Evolutionary conservation across 1,140 invertebrate species (phyloP).

Genomic region (Tetraneura akinire): DNA sequence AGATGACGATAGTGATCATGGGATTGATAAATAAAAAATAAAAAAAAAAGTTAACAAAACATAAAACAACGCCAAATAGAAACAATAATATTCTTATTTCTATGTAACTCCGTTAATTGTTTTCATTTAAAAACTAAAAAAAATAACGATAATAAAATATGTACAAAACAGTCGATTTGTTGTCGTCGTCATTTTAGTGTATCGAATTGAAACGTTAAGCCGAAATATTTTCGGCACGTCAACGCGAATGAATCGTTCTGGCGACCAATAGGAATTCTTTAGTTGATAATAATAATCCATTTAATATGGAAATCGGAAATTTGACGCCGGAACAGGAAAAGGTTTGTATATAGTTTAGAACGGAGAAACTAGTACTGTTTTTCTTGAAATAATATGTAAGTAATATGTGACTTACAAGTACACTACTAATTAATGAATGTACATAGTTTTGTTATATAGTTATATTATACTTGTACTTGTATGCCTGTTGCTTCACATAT

Average conservation of each 20-base stretch:
- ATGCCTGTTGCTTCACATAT: background rate
- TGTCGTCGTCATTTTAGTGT: background rate
- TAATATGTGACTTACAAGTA: background rate
- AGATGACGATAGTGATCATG: background rate
- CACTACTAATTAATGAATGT: too few species aligned
- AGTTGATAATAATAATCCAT: constrained; percentile 17
- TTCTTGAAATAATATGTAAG: background rate
- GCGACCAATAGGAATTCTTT: background rate
- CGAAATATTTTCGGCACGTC: background rate
- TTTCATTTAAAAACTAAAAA: background rate
- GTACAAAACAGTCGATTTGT: background rate
- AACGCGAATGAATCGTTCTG: constrained; percentile 17
- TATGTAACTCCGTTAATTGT: background rate
- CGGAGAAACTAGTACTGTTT: background rate
- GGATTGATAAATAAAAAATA: constrained; percentile 27
- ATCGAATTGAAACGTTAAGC: background rate
- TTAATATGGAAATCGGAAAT: constrained; percentile 35
- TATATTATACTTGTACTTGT: background rate
- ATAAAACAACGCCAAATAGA: constrained; percentile 17
- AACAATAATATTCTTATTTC: background rate
- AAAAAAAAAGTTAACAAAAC: constrained; percentile 38
- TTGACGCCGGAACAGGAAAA: constrained; percentile 10
- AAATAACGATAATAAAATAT: background rate
- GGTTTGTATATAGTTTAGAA: constrained; percentile 20
- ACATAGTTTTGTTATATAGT: background rate